Conservation (phyloP, 2,797 vertebrate species). For the Uromys caudimaculatus region DNA sequence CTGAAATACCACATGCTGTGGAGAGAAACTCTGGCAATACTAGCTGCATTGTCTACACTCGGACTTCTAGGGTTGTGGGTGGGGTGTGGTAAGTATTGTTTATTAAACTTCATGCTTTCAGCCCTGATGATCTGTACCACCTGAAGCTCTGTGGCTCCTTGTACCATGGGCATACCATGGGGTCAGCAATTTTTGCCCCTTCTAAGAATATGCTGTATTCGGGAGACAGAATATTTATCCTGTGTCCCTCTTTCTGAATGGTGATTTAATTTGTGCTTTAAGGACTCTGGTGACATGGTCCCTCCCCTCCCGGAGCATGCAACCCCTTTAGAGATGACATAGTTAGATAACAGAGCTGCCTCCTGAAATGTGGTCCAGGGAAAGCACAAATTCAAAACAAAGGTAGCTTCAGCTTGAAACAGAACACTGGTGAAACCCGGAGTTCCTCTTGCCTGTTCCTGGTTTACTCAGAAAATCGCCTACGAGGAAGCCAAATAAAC, state of each 20-base stretch:
- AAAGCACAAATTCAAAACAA: slow-evolving; percentile 73
- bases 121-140: background rate
- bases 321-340: slow-evolving; percentile 59
- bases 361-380: slow-evolving; percentile 16
- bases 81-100: slow-evolving; percentile 54
- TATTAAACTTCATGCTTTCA: background rate
- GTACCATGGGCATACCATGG: background rate
- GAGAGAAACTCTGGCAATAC: slow-evolving; percentile 38
- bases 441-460: slow-evolving; percentile 74
- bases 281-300: background rate
- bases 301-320: background rate
- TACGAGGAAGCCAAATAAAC: slow-evolving; percentile 75
- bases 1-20: background rate
- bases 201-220: background rate
- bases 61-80: slow-evolving; percentile 52
- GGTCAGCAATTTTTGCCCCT: background rate
- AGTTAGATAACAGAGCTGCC: slow-evolving; percentile 66
- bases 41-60: slow-evolving; percentile 54
- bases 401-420: slow-evolving; percentile 70
- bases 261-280: background rate
- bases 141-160: background rate
- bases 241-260: background rate
- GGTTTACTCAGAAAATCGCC: slow-evolving; percentile 67
- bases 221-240: background rate
- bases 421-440: slow-evolving; percentile 77